Percentiles rank a stretch among this genome's conserved stretches.
phyloP scores from a whole-genome alignment of 2,888 invertebrate genomes.

The Idaea biselata region DNA sequence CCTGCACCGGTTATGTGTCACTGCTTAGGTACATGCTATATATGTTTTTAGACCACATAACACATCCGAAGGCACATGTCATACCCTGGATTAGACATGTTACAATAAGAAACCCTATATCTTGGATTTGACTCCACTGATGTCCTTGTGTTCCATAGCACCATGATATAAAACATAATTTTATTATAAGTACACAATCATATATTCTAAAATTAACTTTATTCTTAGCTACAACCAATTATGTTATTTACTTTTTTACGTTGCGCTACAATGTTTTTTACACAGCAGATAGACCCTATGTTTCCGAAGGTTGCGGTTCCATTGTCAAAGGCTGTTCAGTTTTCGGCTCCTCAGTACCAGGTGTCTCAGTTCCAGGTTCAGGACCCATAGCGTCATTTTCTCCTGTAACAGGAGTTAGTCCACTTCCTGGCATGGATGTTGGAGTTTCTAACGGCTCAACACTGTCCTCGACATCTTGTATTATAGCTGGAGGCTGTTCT shows the following conservation, averaged over 20 bases:
- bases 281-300: background rate
- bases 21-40: too few species aligned
- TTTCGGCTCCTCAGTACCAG: background rate
- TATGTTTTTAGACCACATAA: too few species aligned
- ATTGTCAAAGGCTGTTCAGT: background rate
- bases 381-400: background rate
- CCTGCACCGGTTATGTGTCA: too few species aligned
- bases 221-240: background rate
- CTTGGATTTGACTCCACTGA: too few species aligned
- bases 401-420: background rate
- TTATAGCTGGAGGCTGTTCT: background rate
- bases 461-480: background rate
- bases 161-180: too few species aligned
- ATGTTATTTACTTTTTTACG: background rate
- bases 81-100: too few species aligned
- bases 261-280: background rate
- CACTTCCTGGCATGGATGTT: background rate
- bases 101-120: too few species aligned
- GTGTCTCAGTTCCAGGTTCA: background rate
- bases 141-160: too few species aligned
- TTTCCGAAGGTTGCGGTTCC: background rate
- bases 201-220: background rate
- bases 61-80: too few species aligned
- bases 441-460: background rate
- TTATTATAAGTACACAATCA: too few species aligned